Base-by-base conservation (phyloP, 2,888 invertebrate species). In the Brassicogethes aeneus region DNA sequence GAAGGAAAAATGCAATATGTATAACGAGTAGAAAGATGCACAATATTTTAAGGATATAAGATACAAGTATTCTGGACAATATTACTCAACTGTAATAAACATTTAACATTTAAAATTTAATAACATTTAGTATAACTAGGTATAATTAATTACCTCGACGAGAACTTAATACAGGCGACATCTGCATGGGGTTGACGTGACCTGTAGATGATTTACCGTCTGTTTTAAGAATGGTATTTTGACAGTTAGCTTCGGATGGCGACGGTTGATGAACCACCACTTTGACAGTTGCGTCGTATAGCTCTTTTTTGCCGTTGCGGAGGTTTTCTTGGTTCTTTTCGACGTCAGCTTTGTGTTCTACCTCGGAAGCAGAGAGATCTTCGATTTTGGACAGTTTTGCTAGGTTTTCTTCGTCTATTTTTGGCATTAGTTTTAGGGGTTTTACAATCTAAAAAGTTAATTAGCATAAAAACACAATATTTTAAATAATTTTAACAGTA, bases 121-220 rank as follows among this genome's bases (percentile, higher is more conserved):
- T n/a, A n/a, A n/a, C n/a, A 23, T 23, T 23, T 23, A 23, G 23
- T 7, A 23, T 10, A 23, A 23, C 23, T 7, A 7, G 5, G 23
- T 7, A 23, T 52, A 59, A 35, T 44, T 57, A 57, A 37, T 57
- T 57, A 15, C 59, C 60, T 29, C 59, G 49, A 36, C 61, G 48
- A 44, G 56, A 57, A 36, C 61, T 62, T 37, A 62, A 46, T 12
- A 61, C 60, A 1, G 61, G 61, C 29, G 60, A 57, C 43, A 53
- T 47, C 31, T 49, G 44, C 17, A 53, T 33, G 30, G 31, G 44
- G 13, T 43, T 52, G 12, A 38, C 45, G 5, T 37, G 38, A 13
- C 23, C 12, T 3, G 37, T 32, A 23, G 5, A 7, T 23, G 23
- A 23, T 10, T 23, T 10, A 7, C 10, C 5, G 10, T 23, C 23